phyloP scores from a whole-genome alignment of 2,888 invertebrate genomes.

The Choreutis nemorana region DNA sequence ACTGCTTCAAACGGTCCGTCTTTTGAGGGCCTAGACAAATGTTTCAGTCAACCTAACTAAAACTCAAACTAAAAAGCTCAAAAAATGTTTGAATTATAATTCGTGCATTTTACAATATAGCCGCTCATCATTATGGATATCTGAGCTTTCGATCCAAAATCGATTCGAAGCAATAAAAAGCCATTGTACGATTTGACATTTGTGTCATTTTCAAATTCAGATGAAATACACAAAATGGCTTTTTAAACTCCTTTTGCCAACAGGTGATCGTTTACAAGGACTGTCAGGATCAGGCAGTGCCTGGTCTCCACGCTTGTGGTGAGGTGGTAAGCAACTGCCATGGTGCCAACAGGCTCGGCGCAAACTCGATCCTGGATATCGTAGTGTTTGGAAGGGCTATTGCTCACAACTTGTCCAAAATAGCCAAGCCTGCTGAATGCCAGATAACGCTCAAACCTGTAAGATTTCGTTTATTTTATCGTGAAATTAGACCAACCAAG shows the following conservation, averaged over 20 bases:
- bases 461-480: too few relatives aligned
- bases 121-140: too few relatives aligned
- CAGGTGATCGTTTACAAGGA: slow-evolving; percentile 68
- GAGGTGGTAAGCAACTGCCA: slow-evolving; percentile 95
- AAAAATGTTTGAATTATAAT: too few relatives aligned
- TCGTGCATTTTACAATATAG: too few relatives aligned
- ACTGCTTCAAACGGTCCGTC: too few relatives aligned
- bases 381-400: slow-evolving; percentile 98
- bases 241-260: background rate
- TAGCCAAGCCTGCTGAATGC: slow-evolving; percentile 83
- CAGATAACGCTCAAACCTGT: slow-evolving; percentile 75
- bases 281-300: slow-evolving; percentile 72
- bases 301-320: slow-evolving; percentile 92
- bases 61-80: too few relatives aligned
- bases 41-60: too few relatives aligned
- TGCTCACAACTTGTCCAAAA: slow-evolving; percentile 80
- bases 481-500: too few relatives aligned
- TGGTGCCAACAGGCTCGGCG: slow-evolving; percentile 97
- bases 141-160: too few relatives aligned
- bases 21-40: too few relatives aligned
- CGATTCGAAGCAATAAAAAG: too few relatives aligned
- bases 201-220: background rate
- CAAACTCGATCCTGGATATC: slow-evolving; percentile 95
- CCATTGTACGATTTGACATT: too few relatives aligned
- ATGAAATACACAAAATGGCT: background rate